Base-by-base conservation (phyloP, 2,113 vertebrate species). In the Sialia sialis region DNA sequence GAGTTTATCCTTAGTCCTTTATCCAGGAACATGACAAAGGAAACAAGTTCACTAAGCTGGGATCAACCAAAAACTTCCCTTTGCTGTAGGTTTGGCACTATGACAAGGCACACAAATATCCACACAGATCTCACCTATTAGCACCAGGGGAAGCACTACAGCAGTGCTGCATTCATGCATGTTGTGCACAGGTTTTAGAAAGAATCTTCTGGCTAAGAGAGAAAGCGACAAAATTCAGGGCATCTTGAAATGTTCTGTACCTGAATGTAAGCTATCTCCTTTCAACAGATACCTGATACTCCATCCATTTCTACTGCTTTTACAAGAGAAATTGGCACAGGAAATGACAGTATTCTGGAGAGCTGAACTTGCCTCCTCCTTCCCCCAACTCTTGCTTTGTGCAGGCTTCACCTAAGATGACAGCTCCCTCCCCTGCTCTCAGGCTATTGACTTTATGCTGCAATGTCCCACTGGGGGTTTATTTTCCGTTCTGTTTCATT, bases 401-500 rank as follows among this genome's bases (percentile, higher is more conserved):
- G 76, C 60, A 90, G 60, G 27, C 89, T 90, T 96, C 83, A 66
- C 85, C 59, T 84, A 49, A 80, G 72, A 74, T 81, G 90, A 84
- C 92, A 95, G 92, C 86, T 92, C 86, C 85, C 64, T 89, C 76
- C 80, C 80, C 68, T 75, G 63, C 72, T 70, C 80, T 75, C 52
- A 56, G 69, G 30, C 93, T 87, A 52, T 49, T 90, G 64, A 78
- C 80, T 81, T 89, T 11, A 75, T 89, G 63, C 67, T 86, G 69
- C 56, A 89, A 60, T 75, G 73, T 87, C 95, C 84, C 91, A 64
- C 59, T 68, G 41, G 87, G 92, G 69, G 66, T 56, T 96, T 94
- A 75, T 94, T 90, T 96, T 90, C 84, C 17, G 2, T 87, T 93
- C 80, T 84, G 55, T 89, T 94, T 92, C 80, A 55, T 89, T 93